Base-by-base conservation (phyloP, 2,888 invertebrate genomes). In the Dione juno region DNA sequence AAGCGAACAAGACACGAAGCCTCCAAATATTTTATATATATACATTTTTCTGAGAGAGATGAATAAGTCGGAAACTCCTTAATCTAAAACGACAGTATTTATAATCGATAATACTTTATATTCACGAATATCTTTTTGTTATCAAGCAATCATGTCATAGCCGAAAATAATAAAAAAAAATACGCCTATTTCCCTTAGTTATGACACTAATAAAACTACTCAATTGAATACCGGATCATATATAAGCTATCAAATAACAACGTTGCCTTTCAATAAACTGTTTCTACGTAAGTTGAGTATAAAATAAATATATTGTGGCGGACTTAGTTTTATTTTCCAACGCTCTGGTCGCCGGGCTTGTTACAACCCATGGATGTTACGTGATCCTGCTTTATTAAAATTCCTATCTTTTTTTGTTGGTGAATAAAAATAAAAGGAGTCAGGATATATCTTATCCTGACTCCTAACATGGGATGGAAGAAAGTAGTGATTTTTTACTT, bases 321-420 rank as follows among this genome's bases (percentile, higher is more conserved):
- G 73, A 72, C 52, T 66, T 67, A 71, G 58, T 67, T 76, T 76
- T 77, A 76, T 74, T 76, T 74, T 71, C 66, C 64, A 43, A 45
- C 67, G 72, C 69, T 71, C 72, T 74, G 75, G 73, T 70, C 72
- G 69, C 73, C 71, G 50, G 77, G 77, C 75, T 78, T 78, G 77
- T 73, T 76, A 72, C 75, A 72, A 67, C 73, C 85, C 81, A 83
- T 87, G 88, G 86, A 84, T 88, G 89, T 89, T 89, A 89, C 90
- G 89, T 88, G 90, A 88, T 85, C 82, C 78, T 80, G 77, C 84
- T 87, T 89, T 91, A 91, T 90, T 90, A 91, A 91, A 91, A 91
- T 64, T 64, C 64, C 48, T 64, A 40, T 16, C 48, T 50, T 64
- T 37, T 54, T 37, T 16, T 10, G 3, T 10, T 54, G 16, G 37